Base-by-base conservation (phyloP, 2,888 invertebrate genomes). In the Stenodema calcarata region DNA sequence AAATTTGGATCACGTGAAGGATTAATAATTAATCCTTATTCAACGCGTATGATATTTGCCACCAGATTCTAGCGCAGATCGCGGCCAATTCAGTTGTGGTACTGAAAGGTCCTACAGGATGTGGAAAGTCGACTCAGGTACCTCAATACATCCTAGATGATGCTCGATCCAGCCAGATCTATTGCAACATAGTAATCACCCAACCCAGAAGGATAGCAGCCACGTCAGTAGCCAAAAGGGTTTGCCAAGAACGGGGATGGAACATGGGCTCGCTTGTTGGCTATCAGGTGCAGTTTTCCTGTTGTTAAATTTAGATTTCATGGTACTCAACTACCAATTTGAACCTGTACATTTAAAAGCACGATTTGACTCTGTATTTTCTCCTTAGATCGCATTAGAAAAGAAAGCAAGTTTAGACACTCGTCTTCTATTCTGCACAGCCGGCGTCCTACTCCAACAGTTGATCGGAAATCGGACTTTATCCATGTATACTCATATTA, bases 161-260 rank as follows among this genome's bases (percentile, higher is more conserved):
- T 89, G 94, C 94, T 88, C 94, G 93, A 85, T 92, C 93, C 76
- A 92, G 93, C 35, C 93, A 93, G 30, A 92, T 92, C 85, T 93
- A 93, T 79, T 97, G 97, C 90, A 98, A 97, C 91, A 97, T 99
- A 88, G 92, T 96, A 70, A 97, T 98, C 0, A 99, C 99, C 0
- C 98, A 99, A 90, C 99, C 99, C 0, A 93, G 99, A 86, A 94
- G 96, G 90, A 97, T 99, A 89, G 99, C 98, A 9, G 98, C 99
- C 16, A 95, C 96, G 81, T 97, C 96, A 89, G 95, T 99, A 87
- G 96, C 98, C 0, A 94, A 93, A 89, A 93, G 98, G 89, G 98
- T 99, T 2, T 95, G 96, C 88, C 92, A 94, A 16, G 98, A 98
- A 91, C 92, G 98, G 87, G 93, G 94, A 0, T 98, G 98, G 97